Base-by-base conservation (phyloP, 2,113 vertebrate genomes). In the Phylloscopus trochiloides region DNA sequence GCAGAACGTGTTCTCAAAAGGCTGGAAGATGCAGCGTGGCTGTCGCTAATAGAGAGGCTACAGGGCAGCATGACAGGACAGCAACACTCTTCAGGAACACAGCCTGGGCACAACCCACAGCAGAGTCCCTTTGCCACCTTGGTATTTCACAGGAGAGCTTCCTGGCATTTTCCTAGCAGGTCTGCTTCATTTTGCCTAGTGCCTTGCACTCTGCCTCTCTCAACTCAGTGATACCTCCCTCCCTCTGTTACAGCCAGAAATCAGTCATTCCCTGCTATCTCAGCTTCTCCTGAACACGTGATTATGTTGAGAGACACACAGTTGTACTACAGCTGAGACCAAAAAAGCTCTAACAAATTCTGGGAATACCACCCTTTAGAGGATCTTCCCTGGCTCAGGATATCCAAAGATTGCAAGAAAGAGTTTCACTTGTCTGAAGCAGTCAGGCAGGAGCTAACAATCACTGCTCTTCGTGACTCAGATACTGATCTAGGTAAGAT, bases 101-200 rank as follows among this genome's bases (percentile, higher is more conserved):
- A 0, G 34, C 16, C 68, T 7, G 3, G 17, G 40, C 26, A 1
- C 0, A 1, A 73, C 13, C 21, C 18, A 13, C 0, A 5, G 61
- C 80, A 86, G 11, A 61, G 68, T 2, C 28, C 4, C 61, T 86
- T 12, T 62, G 47, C 20, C 10, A 3, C 10, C 42, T 25, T 6
- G 32, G 24, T 28, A 67, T 78, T 86, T 78, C 87, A 71, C 47
- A 71, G 40, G 15, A 78, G 11, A 62, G 24, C 26, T 81, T 51
- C 4, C 4, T 7, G 9, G 32, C 55, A 54, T 38, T 66, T 43
- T 74, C 34, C 47, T 47, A 67, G 62, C 25, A 58, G 14, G 17
- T n/a, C 26, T 84, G 59, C 26, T 17, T 11, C 24, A 19, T 47
- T 89, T 31, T 43, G 29, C 59, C 24, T 43, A 32, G 51, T 18